phyloP scores from a whole-genome alignment of 35 echinoderm and acorn worm species.

The Hemicentrotus pulcherrimus region DNA sequence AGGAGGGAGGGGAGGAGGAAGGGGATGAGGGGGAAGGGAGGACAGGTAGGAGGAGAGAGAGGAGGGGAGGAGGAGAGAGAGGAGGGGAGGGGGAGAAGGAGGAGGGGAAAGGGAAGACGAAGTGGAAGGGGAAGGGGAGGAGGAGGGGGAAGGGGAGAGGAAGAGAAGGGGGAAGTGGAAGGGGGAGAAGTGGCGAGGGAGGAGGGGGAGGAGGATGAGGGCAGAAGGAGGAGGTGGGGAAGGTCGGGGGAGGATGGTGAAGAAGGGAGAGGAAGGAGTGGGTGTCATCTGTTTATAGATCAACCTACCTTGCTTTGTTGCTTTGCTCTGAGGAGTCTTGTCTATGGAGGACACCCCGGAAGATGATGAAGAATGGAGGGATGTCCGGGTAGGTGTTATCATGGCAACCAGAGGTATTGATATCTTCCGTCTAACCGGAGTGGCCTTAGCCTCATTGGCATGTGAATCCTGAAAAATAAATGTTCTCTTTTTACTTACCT shows the following conservation, averaged over 20 bases:
- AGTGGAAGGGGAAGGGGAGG: neutral
- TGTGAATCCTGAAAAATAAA: neutral
- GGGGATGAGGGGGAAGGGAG: neutral
- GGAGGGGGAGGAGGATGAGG: neutral
- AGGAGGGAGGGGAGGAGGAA: neutral
- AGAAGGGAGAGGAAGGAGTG: too few relatives aligned
- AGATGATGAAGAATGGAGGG: neutral
- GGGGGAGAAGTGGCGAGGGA: neutral
- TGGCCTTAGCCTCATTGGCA: neutral
- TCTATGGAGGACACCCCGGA: neutral
- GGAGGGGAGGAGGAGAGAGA: neutral
- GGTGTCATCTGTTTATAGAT: neutral
- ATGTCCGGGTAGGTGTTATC: conserved; percentile 30
- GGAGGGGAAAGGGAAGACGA: neutral
- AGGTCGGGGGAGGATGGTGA: too few relatives aligned
- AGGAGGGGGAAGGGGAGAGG: neutral
- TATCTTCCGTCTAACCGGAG: conserved; percentile 39
- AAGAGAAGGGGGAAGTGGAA: neutral
- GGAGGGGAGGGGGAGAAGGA: neutral
- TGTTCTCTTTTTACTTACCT: too few relatives aligned
- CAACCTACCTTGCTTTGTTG: neutral
- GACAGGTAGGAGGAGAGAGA: neutral
- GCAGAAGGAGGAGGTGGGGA: too few relatives aligned
- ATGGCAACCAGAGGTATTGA: conserved; percentile 21
- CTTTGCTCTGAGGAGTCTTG: neutral